Percentiles rank a stretch among this genome's conserved stretches.
These are phyloP conservation scores for Cyprinella venusta DNA, from an alignment of 2,797 vertebrate genomes.

Conservation along the genomic window DNA sequence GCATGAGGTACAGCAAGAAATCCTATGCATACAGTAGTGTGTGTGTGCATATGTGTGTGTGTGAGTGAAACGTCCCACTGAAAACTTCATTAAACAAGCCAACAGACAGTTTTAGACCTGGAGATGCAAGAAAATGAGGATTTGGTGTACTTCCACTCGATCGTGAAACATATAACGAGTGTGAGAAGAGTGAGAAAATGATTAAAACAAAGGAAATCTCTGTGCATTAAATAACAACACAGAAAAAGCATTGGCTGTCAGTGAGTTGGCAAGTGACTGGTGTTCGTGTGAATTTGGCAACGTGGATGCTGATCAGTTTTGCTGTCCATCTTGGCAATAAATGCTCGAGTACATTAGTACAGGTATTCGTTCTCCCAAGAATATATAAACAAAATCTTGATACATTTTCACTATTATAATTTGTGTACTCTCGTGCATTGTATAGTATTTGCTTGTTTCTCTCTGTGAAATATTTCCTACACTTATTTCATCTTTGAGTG, in stretches of 20 bases:
- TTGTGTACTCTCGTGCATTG: conserved; percentile 35
- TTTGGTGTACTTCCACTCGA: conserved; percentile 5
- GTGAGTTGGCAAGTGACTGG: conserved; percentile 22
- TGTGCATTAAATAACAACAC: not conserved
- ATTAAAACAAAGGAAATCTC: not conserved
- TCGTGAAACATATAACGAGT: not conserved
- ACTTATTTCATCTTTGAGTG: conserved; percentile 44
- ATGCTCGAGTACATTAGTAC: conserved; percentile 68
- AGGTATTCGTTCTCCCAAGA: conserved; percentile 66
- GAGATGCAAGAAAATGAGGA: not conserved
- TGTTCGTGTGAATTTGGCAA: conserved; percentile 39
- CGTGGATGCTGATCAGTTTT: conserved; percentile 63
- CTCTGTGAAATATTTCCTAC: not conserved
- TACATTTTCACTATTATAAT: conserved; percentile 52
- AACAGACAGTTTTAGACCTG: conserved; percentile 67
- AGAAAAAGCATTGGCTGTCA: not conserved
- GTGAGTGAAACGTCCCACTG: conserved; percentile 60
- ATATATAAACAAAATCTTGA: conserved; percentile 62
- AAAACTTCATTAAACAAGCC: conserved; percentile 77
- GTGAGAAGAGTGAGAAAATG: not conserved
- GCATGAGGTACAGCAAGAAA: conserved; percentile 96
- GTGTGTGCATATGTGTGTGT: conserved; percentile 51
- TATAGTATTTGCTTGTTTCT: conserved; percentile 28
- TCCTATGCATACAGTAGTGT: conserved; percentile 82
- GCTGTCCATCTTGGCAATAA: conserved; percentile 65